Percentiles rank a stretch among this genome's conserved stretches.
Evolutionary conservation across 2,888 invertebrate species (phyloP).

Genomic region (Tryphoninae sp.): DNA sequence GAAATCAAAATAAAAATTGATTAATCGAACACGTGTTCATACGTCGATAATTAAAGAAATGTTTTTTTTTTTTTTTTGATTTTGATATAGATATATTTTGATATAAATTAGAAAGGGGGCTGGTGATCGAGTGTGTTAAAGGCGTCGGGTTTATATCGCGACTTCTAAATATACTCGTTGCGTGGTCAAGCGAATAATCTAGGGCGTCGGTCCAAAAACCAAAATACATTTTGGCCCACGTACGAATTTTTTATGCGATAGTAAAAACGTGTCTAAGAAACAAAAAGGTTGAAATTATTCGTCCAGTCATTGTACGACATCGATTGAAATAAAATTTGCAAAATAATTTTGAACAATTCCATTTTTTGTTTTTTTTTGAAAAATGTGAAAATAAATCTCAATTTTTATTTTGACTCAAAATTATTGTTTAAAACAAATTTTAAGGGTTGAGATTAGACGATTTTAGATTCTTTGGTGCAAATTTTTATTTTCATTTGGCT

Average conservation of each 20-base stretch:
- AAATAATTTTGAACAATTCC: no score
- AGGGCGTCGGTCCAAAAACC: conserved; percentile 75
- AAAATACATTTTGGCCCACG: conserved; percentile 68
- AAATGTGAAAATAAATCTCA: no score
- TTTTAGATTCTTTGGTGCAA: background rate
- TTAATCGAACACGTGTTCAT: background rate
- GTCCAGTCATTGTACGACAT: no score
- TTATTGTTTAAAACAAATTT: no score
- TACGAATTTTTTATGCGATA: conserved; percentile 18
- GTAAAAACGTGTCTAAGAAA: background rate
- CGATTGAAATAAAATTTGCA: no score
- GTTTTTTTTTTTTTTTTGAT: background rate
- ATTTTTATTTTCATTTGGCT: background rate
- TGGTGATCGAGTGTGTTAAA: conserved; percentile 43
- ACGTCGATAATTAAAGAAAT: background rate
- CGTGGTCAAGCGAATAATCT: conserved; percentile 77
- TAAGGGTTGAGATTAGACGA: background rate
- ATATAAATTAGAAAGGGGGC: conserved; percentile 19
- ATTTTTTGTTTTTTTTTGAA: no score
- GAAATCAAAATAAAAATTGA: background rate
- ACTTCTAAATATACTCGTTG: conserved; percentile 78
- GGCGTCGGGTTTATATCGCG: conserved; percentile 54
- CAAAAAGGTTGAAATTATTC: background rate
- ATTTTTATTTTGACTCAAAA: no score
- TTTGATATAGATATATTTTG: conserved; percentile 13